Conservation (phyloP, 1,140 invertebrate species). For the Linepithema humile region DNA sequence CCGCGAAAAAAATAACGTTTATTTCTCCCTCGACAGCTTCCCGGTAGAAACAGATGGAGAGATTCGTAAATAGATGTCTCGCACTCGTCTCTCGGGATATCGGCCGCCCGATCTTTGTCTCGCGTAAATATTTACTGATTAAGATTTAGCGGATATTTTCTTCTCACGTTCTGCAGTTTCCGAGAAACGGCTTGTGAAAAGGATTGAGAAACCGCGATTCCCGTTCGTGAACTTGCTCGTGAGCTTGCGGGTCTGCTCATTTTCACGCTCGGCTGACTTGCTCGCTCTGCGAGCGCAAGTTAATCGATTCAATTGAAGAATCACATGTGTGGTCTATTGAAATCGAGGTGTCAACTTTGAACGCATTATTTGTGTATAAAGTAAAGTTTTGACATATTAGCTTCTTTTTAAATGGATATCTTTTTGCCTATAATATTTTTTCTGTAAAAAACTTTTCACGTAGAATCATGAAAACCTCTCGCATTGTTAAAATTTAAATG, state of each 20-base stretch:
- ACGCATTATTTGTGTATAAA: neutral
- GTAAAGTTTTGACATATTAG: neutral
- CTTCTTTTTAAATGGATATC: neutral
- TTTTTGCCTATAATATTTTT: neutral
- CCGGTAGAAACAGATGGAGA: neutral
- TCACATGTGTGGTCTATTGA: neutral
- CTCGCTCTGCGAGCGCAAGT: neutral
- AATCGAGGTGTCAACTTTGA: neutral
- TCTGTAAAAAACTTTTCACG: neutral
- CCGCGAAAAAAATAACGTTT: constrained; percentile 20
- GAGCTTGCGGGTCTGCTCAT: neutral
- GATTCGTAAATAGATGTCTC: constrained; percentile 11
- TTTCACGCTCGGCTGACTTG: neutral
- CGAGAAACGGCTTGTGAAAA: neutral
- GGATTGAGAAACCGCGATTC: neutral
- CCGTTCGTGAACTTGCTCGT: neutral
- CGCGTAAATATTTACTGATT: constrained; percentile 1
- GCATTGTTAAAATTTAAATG: neutral
- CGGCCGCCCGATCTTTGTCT: neutral
- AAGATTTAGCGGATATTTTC: constrained; percentile 7
- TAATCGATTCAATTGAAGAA: constrained; percentile 28
- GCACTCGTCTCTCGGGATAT: neutral
- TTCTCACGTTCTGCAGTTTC: neutral
- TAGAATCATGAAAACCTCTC: neutral
- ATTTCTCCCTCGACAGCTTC: neutral